Evolutionary conservation across 1,140 invertebrate genomes (phyloP), one percentile per base, ranked within the genome.

Genomic region (Conus ventricosus): DNA sequence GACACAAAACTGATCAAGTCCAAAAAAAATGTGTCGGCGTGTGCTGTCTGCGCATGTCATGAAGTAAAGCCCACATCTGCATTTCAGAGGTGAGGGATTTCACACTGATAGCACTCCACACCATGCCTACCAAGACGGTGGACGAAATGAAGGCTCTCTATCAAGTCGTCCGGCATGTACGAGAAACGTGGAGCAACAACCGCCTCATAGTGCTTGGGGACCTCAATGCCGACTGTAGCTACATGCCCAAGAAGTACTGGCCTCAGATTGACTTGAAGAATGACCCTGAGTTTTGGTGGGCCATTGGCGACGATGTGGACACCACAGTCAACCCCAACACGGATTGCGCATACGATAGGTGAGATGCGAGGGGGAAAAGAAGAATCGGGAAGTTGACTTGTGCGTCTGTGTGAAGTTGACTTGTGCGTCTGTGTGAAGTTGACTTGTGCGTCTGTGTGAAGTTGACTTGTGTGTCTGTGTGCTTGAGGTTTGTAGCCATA

Each of bases 261-360:
- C 54, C 90, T 23, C 76, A 85, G 0, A 93, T 95, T n/a, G 86
- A 89, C 7, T 88, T 95, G 67, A 76, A 93, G 39, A 91, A 87
- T 17, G 89, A 93, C 54, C 7, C 90, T 0, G 71, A 90, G 63
- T 95, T 93, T 85, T 91, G 87, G 55, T 95, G 95, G 95, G 87
- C 94, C 63, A 95, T 95, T 51, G 85, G 84, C 20, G 93, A 95
- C 90, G 89, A 91, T 15, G 88, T 88, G 10, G 95, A 95, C 88
- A 95, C 95, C 8, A 95, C 95, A 3, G 87, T 89, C 55, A 76
- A 23, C 5, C 89, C 89, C n/a, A 89, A 76, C 3, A 94, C 94
- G 5, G 89, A 94, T 55, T 95, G 95, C 89, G 92, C 95, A 15
- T 95, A 95, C 89, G 95, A 95, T 90, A 92, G 93, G 92, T 84